Base-by-base conservation (phyloP, 2,888 invertebrate species). In the Spialia ferax region DNA sequence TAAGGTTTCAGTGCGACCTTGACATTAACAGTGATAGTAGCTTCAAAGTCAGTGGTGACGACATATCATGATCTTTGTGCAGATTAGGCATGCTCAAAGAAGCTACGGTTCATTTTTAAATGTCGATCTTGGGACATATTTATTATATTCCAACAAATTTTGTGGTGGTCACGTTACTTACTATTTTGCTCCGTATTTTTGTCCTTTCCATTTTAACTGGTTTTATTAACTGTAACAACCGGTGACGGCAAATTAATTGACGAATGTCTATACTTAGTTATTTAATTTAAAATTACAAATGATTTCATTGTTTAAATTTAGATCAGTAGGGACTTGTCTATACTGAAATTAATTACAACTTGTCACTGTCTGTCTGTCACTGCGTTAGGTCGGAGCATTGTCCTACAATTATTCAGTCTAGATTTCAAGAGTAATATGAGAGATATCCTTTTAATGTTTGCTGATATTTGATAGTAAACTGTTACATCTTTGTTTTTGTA, bases 21-120 rank as follows among this genome's bases (percentile, higher is more conserved):
- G 78, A 74, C 73, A 73, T 75, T 74, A 48, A 76, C 60, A 71
- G 74, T 73, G 72, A 72, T 71, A 74, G 73, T 69, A 71, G 55
- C 38, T 62, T 57, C 70, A 20, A 48, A 48, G 68, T 70, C 35
- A 65, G 64, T 56, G 56, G 64, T 73, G 72, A 73, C 70, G 72
- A 74, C 71, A 73, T 70, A 54, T 54, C 63, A 63, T 48, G 13
- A 60, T n/a, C 22, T 38, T 22, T 52, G 26, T 54, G 26, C 59
- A 26, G 38, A 52, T 22, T 59, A 42, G 54, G 35, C 50, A 52
- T 35, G 22, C 35, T 62, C n/a, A 52, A 54, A 62, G 13, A 20
- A 23, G 55, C 52, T 26, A 11, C 2, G 11, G 8, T 55, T 55
- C n/a, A n/a, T 52, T n/a, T 29, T 54, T 50, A 26, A 26, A 26